These are phyloP conservation scores for Lophius piscatorius DNA, from an alignment of 2,113 vertebrate genomes.

Conservation along the genomic window DNA sequence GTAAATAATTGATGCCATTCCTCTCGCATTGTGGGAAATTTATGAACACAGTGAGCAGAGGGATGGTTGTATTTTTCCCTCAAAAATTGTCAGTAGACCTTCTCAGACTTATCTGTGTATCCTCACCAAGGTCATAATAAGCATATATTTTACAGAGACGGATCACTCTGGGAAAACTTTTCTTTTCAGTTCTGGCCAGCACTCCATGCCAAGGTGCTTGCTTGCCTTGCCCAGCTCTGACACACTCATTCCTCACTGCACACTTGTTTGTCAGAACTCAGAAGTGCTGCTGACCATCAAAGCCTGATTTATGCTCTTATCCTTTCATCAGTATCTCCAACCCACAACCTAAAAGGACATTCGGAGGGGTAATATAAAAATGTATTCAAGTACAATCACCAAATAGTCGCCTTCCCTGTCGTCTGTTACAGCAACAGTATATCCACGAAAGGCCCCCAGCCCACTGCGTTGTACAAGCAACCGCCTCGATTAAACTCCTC, in stretches of 20 bases:
- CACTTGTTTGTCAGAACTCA: constrained; percentile 26
- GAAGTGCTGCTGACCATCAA: constrained; percentile 32
- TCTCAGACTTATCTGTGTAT: constrained; percentile 69
- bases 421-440: too few relatives aligned
- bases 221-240: constrained; percentile 32
- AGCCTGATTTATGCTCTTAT: constrained; percentile 49
- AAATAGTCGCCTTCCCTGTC: too few relatives aligned
- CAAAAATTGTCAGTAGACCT: constrained; percentile 60
- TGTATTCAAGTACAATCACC: too few relatives aligned
- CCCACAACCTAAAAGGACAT: neutral
- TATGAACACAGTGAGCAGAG: constrained; percentile 65
- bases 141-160: constrained; percentile 76
- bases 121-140: constrained; percentile 76
- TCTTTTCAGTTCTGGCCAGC: constrained; percentile 44
- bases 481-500: too few relatives aligned
- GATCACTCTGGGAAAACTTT: constrained; percentile 59
- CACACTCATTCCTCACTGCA: constrained; percentile 56
- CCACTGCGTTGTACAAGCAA: too few relatives aligned
- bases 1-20: constrained; percentile 77
- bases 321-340: constrained; percentile 28
- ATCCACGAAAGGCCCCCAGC: too few relatives aligned
- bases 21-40: constrained; percentile 70
- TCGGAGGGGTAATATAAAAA: too few relatives aligned
- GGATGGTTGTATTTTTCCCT: constrained; percentile 67
- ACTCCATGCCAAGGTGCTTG: constrained; percentile 38